phyloP scores from a whole-genome alignment of 2,888 invertebrate species.

The Phengaris alcon region DNA sequence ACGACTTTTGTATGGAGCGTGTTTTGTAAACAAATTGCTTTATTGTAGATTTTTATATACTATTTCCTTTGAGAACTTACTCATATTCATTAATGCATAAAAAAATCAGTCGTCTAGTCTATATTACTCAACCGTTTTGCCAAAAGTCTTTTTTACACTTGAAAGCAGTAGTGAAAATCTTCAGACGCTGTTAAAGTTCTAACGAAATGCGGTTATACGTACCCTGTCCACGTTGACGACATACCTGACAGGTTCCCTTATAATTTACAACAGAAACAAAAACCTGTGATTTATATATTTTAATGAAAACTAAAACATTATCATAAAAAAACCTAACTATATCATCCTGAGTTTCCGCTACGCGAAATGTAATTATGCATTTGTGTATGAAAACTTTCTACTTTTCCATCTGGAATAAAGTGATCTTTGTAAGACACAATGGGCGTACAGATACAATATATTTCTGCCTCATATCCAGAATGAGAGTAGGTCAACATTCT shows the following conservation, averaged over 20 bases:
- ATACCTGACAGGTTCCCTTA: not conserved
- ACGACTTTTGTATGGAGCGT: too few relatives aligned
- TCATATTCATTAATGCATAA: too few relatives aligned
- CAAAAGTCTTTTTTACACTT: too few relatives aligned
- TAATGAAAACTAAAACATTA: slow-evolving; percentile 28
- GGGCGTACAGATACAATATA: slow-evolving; percentile 41
- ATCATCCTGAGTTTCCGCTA: slow-evolving; percentile 17
- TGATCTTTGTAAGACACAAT: slow-evolving; percentile 40
- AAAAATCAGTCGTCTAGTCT: too few relatives aligned
- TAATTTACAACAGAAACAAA: not conserved
- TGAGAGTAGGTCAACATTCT: slow-evolving; percentile 40
- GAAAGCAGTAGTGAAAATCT: too few relatives aligned
- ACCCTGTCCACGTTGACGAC: too few relatives aligned
- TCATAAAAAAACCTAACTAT: slow-evolving; percentile 18
- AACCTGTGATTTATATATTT: slow-evolving; percentile 10
- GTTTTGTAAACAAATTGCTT: too few relatives aligned
- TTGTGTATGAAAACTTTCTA: slow-evolving; percentile 30
- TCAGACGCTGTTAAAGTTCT: too few relatives aligned
- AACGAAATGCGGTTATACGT: too few relatives aligned
- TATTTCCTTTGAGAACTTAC: too few relatives aligned
- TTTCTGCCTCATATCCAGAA: slow-evolving; percentile 37
- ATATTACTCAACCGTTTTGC: too few relatives aligned
- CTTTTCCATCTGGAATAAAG: slow-evolving; percentile 39
- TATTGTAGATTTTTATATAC: too few relatives aligned
- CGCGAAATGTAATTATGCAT: slow-evolving; percentile 35